Evolutionary conservation across 2,797 vertebrate species (phyloP).

Genomic region (Geotria australis): DNA sequence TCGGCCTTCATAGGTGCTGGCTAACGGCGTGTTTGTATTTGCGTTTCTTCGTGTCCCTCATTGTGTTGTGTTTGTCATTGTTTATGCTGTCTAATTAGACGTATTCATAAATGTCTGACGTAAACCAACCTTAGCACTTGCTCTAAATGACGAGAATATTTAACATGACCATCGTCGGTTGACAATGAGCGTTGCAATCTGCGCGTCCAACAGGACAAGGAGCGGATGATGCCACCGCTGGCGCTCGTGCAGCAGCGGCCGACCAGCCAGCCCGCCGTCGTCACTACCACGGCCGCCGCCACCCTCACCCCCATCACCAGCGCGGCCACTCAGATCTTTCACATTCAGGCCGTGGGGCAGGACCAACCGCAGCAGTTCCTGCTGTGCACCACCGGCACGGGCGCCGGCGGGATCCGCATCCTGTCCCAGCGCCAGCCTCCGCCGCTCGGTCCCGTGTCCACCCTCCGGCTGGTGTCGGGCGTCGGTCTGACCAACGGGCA

Average conservation of each 20-base stretch:
- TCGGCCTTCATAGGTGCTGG: no score
- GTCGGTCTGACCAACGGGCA: neutral
- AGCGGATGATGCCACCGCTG: slow-evolving; percentile 8
- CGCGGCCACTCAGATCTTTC: slow-evolving; percentile 26
- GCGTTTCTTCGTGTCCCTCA: no score
- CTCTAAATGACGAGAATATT: no score
- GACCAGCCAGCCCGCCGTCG: slow-evolving; percentile 10
- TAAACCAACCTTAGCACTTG: no score
- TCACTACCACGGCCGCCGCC: slow-evolving; percentile 6
- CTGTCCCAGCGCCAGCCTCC: slow-evolving; percentile 22
- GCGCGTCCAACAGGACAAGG: slow-evolving; percentile 16
- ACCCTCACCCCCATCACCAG: no score
- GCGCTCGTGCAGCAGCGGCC: slow-evolving; percentile 14
- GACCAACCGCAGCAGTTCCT: slow-evolving; percentile 26
- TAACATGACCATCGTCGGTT: no score
- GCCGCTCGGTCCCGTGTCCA: slow-evolving; percentile 13
- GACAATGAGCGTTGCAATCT: slow-evolving; percentile 1
- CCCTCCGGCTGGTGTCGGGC: slow-evolving; percentile 6
- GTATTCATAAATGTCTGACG: no score
- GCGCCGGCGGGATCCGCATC: slow-evolving; percentile 24
- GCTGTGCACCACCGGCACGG: slow-evolving; percentile 17
- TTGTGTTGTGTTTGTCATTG: no score
- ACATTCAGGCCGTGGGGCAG: slow-evolving; percentile 22
- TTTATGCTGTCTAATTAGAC: no score
- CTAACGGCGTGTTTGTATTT: no score